Conservation (phyloP, 1,140 invertebrate genomes). For the Micrasema longulum region DNA sequence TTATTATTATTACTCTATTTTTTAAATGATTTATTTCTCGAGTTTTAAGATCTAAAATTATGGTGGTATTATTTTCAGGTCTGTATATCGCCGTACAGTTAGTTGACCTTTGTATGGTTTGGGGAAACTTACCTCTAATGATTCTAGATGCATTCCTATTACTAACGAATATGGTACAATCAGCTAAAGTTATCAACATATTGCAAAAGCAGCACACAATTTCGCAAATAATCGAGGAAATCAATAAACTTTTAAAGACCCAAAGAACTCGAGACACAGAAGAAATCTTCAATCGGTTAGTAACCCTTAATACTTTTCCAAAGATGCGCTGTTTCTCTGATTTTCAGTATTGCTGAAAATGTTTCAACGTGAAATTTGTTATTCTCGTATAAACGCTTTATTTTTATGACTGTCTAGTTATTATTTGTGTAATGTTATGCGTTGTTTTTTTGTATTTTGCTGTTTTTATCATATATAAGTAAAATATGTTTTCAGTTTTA, state of each 20-base stretch:
- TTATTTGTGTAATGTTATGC: no score
- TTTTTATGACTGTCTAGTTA: no score
- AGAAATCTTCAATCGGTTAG: no score
- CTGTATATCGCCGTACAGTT: conserved; percentile 60
- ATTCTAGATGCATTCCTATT: conserved; percentile 62
- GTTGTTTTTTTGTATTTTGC: no score
- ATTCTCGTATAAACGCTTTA: no score
- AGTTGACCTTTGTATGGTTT: conserved; percentile 60
- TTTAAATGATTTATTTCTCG: not conserved
- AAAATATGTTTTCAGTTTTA: conserved; percentile 39
- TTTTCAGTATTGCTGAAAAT: no score
- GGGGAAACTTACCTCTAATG: conserved; percentile 64
- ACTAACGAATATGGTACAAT: conserved; percentile 63
- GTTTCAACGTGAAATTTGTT: no score
- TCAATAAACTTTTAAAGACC: conserved; percentile 53
- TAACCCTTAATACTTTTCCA: no score
- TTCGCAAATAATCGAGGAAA: conserved; percentile 55
- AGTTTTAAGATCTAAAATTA: not conserved
- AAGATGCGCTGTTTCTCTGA: no score
- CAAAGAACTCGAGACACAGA: conserved; percentile 43
- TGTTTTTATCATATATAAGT: no score
- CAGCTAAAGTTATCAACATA: conserved; percentile 60
- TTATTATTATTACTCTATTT: not conserved
- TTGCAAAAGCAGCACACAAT: conserved; percentile 55
- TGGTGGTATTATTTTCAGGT: conserved; percentile 57